A percentile compares a stretch with the other conserved stretches of the same genome.
Conservation (phyloP, 1,140 invertebrate genomes). For the Solenopsis invicta region DNA sequence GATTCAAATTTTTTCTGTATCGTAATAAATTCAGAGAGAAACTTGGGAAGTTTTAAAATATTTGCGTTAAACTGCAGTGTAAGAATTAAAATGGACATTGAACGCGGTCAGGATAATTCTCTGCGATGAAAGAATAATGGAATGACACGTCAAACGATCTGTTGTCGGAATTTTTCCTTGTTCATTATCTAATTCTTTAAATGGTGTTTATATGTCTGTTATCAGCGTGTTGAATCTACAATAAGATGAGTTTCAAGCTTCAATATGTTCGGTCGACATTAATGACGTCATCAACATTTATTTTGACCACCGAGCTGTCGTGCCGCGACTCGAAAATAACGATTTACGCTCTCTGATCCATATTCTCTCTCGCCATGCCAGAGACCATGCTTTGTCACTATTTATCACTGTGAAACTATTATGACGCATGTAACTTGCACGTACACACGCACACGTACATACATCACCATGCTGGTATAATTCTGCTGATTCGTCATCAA, state of each 20-base stretch:
- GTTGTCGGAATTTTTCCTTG: slow-evolving; percentile 2
- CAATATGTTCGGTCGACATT: neutral
- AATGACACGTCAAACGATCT: neutral
- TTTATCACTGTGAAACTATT: slow-evolving; percentile 34
- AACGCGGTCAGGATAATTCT: neutral
- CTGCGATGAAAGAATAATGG: neutral
- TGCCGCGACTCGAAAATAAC: slow-evolving; percentile 27
- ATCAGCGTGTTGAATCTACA: neutral
- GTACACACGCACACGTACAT: neutral
- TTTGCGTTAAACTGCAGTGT: neutral
- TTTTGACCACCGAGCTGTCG: neutral
- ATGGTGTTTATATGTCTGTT: neutral
- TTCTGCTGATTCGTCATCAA: slow-evolving; percentile 68
- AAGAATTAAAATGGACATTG: slow-evolving; percentile 6
- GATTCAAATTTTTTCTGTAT: neutral
- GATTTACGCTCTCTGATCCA: slow-evolving; percentile 59
- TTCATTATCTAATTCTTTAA: neutral
- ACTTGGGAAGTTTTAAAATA: neutral
- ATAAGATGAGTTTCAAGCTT: neutral
- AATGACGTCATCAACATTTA: slow-evolving; percentile 32
- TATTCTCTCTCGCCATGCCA: neutral
- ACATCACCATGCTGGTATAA: slow-evolving; percentile 29
- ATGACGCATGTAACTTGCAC: slow-evolving; percentile 48
- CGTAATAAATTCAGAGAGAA: neutral
- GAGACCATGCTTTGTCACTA: slow-evolving; percentile 50